Evolutionary conservation across 2,797 vertebrate genomes (phyloP).

Genomic region (Parauchenoglanis ngamensis): DNA sequence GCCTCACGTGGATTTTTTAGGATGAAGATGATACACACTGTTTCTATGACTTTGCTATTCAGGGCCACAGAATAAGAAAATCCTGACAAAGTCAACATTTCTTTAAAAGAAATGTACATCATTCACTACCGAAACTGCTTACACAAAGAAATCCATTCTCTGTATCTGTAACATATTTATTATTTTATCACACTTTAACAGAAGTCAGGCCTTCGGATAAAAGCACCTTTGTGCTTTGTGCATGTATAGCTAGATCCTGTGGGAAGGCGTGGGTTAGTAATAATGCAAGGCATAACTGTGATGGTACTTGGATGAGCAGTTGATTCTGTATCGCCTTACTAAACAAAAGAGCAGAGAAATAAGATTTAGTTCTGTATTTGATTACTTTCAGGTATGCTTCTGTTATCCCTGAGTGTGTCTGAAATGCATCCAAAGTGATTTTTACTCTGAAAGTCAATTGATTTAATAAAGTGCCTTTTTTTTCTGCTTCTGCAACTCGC

Average conservation of each 20-base stretch:
- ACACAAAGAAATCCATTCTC: background rate
- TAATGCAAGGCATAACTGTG: background rate
- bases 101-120: background rate
- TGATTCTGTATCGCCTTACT: background rate
- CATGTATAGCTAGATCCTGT: background rate
- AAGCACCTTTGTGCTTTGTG: background rate
- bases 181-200: slow-evolving; percentile 15
- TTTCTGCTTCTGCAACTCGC: background rate
- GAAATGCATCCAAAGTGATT: background rate
- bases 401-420: background rate
- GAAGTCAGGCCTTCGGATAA: background rate
- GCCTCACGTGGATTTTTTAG: background rate
- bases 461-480: background rate
- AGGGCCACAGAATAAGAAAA: background rate
- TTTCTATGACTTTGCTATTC: background rate
- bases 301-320: background rate
- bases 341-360: background rate
- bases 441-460: background rate
- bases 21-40: background rate
- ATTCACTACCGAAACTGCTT: background rate
- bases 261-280: background rate
- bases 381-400: background rate
- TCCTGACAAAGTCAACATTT: background rate
- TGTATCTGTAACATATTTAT: slow-evolving; percentile 1
- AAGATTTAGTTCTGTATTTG: background rate